Percentiles rank a stretch among this genome's conserved stretches.
Evolutionary conservation across 2,113 vertebrate species (phyloP).

Genomic region (Alethe castanea): DNA sequence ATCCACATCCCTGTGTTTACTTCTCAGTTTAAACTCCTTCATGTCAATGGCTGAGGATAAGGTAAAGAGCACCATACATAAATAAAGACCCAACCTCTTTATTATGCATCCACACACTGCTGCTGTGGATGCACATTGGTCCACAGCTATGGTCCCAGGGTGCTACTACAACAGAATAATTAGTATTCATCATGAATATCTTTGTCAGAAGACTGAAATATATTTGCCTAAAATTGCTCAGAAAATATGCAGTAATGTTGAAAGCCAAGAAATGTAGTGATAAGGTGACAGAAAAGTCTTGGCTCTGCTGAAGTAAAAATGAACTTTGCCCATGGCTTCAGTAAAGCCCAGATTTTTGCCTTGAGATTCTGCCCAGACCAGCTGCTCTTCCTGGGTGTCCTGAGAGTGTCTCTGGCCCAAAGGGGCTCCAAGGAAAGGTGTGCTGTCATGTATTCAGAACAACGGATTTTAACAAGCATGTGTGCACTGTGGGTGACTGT

Average conservation of each 20-base stretch:
- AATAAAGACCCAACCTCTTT: constrained; percentile 19
- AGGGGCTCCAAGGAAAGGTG: background rate
- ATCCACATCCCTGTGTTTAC: background rate
- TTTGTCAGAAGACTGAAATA: constrained; percentile 13
- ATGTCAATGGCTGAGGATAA: background rate
- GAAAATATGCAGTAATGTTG: background rate
- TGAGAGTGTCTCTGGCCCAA: background rate
- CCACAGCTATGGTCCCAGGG: background rate
- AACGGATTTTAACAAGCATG: background rate
- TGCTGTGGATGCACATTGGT: background rate
- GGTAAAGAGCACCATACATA: background rate
- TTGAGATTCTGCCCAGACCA: constrained; percentile 19
- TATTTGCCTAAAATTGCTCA: constrained; percentile 4
- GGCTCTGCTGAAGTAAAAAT: background rate
- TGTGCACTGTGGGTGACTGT: background rate
- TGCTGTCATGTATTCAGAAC: background rate
- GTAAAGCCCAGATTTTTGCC: constrained; percentile 24
- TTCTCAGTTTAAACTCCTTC: background rate
- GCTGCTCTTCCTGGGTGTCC: constrained; percentile 1
- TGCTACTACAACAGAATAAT: background rate
- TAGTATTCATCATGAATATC: background rate
- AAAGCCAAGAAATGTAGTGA: constrained; percentile 17
- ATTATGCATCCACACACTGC: background rate
- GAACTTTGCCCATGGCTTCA: constrained; percentile 14
- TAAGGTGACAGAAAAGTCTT: constrained; percentile 35